These are phyloP conservation scores for Sinohyriopsis cumingii DNA, from an alignment of 2,888 invertebrate species.

Conservation along the genomic window DNA sequence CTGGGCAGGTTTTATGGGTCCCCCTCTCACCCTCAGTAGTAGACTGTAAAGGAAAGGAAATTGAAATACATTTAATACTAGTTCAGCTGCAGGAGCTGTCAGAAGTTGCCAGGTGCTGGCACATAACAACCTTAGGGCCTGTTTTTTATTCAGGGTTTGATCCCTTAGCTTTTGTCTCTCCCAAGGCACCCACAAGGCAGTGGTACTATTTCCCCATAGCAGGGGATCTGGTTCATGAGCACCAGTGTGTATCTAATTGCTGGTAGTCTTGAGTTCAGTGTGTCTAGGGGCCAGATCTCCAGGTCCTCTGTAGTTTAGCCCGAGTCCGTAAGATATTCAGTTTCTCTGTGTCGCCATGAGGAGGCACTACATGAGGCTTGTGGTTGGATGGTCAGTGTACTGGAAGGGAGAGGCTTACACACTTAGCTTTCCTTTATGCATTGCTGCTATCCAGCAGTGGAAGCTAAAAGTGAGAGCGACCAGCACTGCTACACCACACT, in stretches of 20 bases:
- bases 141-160: slow-evolving; percentile 3
- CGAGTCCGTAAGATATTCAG: slow-evolving; percentile 10
- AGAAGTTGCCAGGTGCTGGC: no score
- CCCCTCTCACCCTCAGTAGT: no score
- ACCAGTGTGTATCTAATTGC: background rate
- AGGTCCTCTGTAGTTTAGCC: slow-evolving; percentile 21
- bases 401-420: slow-evolving; percentile 25
- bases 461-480: slow-evolving; percentile 13
- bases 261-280: slow-evolving; percentile 16
- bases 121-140: no score
- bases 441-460: slow-evolving; percentile 8
- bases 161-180: slow-evolving; percentile 6
- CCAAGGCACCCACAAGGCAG: slow-evolving; percentile 4
- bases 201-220: slow-evolving; percentile 8
- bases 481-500: no score
- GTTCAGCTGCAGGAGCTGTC: no score
- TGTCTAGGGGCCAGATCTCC: slow-evolving; percentile 27
- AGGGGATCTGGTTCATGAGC: background rate
- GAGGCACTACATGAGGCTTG: slow-evolving; percentile 23
- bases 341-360: slow-evolving; percentile 16
- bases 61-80: no score
- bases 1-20: no score
- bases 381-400: slow-evolving; percentile 19
- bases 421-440: slow-evolving; percentile 18
- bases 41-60: no score